Conservation (phyloP, 1,140 invertebrate genomes). For the Drosophila takahashii region DNA sequence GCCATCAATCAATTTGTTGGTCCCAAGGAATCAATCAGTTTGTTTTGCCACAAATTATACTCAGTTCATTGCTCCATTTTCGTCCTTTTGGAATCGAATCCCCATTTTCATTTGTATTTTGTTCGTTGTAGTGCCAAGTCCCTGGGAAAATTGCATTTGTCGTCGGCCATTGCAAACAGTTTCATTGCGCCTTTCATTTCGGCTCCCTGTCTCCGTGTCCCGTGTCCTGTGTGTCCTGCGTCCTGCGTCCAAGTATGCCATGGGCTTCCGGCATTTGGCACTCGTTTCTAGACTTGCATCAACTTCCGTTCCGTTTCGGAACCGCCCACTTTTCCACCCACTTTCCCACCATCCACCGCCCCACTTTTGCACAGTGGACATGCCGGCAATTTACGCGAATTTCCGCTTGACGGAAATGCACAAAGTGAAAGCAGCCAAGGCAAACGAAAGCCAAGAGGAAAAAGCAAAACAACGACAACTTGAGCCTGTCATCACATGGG, state of each 20-base stretch:
- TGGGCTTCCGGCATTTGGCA: conserved; percentile 78
- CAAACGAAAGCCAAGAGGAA: conserved; percentile 33
- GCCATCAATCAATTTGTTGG: conserved; percentile 12
- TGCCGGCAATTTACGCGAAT: conserved; percentile 80
- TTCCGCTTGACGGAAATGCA: conserved; percentile 81
- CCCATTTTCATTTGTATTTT: not conserved
- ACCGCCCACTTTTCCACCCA: conserved; percentile 1
- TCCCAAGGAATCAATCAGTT: conserved; percentile 29
- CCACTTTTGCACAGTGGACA: conserved; percentile 48
- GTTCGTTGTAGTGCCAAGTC: not conserved
- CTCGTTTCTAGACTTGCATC: conserved; percentile 82
- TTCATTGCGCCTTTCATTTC: conserved; percentile 43
- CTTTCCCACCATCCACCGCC: not conserved
- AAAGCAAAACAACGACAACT: conserved; percentile 38
- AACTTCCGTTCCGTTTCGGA: conserved; percentile 67
- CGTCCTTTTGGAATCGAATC: conserved; percentile 2
- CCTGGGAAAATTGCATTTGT: conserved; percentile 67
- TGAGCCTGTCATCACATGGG: conserved; percentile 49
- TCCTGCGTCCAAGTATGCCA: conserved; percentile 60
- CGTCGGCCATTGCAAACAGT: conserved; percentile 47
- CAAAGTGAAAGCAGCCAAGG: conserved; percentile 76
- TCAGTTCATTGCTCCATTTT: conserved; percentile 42
- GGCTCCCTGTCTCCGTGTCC: conserved; percentile 3
- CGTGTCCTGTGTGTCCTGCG: conserved; percentile 1
- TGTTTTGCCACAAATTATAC: conserved; percentile 37